A percentile compares a stretch with the other conserved stretches of the same genome.
These are phyloP conservation scores for Manis crassicaudata DNA, from an alignment of 2,797 vertebrate genomes.

Conservation along the genomic window DNA sequence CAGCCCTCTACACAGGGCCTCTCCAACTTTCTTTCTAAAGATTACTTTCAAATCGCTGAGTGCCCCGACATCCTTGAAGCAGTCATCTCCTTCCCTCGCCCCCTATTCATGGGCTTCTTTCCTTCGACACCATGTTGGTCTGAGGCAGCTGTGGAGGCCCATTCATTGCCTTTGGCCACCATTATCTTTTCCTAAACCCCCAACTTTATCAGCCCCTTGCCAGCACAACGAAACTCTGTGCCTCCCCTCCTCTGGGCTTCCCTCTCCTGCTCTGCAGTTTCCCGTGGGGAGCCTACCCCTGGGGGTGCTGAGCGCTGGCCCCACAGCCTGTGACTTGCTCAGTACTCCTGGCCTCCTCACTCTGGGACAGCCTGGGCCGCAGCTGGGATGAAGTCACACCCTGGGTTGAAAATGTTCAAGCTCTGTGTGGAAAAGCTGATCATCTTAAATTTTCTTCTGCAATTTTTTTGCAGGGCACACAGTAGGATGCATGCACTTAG, in stretches of 20 bases:
- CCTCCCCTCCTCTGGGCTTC: slow-evolving; percentile 60
- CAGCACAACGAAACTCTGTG: slow-evolving; percentile 75
- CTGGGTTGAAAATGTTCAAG: not conserved
- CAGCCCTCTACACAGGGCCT: not conserved
- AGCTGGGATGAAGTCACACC: not conserved
- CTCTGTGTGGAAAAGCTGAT: not conserved
- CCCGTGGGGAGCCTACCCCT: not conserved
- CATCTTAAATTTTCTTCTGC: not conserved
- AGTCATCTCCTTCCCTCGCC: slow-evolving; percentile 78
- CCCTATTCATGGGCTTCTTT: slow-evolving; percentile 70
- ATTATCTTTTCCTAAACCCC: slow-evolving; percentile 71
- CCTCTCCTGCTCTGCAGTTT: slow-evolving; percentile 24
- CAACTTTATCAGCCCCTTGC: slow-evolving; percentile 71
- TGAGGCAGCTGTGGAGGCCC: slow-evolving; percentile 58
- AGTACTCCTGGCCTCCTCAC: not conserved
- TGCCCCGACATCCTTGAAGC: slow-evolving; percentile 76
- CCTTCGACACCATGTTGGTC: slow-evolving; percentile 64
- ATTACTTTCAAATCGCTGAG: slow-evolving; percentile 66
- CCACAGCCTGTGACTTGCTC: not conserved
- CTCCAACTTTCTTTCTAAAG: slow-evolving; percentile 60
- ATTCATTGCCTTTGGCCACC: slow-evolving; percentile 80
- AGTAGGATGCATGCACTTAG: not conserved
- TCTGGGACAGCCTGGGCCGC: not conserved
- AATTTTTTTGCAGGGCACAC: not conserved
- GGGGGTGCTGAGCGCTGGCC: not conserved